phyloP scores from a whole-genome alignment of 1,140 invertebrate species.

The Dolichoris vasculosae region DNA sequence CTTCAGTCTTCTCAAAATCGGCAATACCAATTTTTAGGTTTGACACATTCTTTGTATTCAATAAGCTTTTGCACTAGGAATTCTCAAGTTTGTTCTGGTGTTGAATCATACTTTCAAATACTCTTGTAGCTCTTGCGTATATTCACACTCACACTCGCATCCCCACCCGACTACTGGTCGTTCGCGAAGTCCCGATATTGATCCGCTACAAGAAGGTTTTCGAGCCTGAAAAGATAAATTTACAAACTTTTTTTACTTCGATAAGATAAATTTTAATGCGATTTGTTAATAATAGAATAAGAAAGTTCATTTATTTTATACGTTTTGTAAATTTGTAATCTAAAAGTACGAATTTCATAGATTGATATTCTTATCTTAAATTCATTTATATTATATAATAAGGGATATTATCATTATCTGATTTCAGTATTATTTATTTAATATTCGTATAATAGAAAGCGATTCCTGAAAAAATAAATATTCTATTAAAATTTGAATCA shows the following conservation, averaged over 20 bases:
- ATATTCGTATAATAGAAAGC: no score
- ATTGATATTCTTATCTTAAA: no score
- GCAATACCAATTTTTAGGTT: neutral
- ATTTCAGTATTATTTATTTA: no score
- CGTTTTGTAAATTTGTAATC: no score
- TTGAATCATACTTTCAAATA: neutral
- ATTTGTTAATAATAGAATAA: neutral
- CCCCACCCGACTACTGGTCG: neutral
- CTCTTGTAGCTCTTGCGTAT: neutral
- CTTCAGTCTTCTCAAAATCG: neutral
- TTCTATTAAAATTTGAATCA: no score
- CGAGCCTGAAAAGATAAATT: neutral
- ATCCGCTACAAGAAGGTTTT: neutral
- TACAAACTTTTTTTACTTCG: neutral
- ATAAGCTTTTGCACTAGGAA: neutral
- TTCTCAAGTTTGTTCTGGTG: neutral
- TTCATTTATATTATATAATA: no score
- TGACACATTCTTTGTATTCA: neutral
- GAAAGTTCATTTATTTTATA: no score
- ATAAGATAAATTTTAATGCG: neutral
- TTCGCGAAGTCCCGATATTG: neutral
- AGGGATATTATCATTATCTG: no score
- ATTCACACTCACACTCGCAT: neutral
- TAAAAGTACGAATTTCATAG: no score
- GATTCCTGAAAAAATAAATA: no score